These are phyloP conservation scores for Cyanocitta stelleri DNA, from an alignment of 2,113 vertebrate species.

Conservation along the genomic window DNA sequence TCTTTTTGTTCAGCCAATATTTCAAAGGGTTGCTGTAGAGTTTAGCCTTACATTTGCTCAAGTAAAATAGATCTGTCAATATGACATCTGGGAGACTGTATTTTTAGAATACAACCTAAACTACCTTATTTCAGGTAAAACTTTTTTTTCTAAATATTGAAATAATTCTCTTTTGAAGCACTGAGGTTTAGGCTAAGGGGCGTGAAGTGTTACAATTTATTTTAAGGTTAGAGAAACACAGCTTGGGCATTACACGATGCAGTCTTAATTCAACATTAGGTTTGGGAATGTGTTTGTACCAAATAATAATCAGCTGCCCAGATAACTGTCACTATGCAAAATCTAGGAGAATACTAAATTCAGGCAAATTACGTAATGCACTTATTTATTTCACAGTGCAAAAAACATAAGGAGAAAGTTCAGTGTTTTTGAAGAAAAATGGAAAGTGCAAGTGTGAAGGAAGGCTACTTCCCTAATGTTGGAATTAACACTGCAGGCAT, in stretches of 20 bases:
- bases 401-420: background rate
- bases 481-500: background rate
- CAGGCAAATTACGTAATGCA: background rate
- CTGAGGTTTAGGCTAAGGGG: background rate
- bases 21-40: background rate
- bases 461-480: fast-evolving
- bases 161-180: background rate
- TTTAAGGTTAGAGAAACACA: background rate
- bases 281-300: background rate
- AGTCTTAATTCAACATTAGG: background rate
- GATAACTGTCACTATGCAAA: background rate
- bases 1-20: background rate
- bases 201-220: background rate
- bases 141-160: background rate
- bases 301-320: background rate
- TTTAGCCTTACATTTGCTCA: background rate
- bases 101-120: background rate
- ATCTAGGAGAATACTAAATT: background rate
- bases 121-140: background rate
- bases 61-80: background rate
- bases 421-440: background rate
- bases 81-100: background rate
- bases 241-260: background rate
- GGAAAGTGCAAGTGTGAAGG: background rate
- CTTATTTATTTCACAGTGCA: background rate